Evolutionary conservation across 2,113 vertebrate genomes (phyloP), one percentile per base, ranked within the genome.

Genomic region (Centropus bengalensis): DNA sequence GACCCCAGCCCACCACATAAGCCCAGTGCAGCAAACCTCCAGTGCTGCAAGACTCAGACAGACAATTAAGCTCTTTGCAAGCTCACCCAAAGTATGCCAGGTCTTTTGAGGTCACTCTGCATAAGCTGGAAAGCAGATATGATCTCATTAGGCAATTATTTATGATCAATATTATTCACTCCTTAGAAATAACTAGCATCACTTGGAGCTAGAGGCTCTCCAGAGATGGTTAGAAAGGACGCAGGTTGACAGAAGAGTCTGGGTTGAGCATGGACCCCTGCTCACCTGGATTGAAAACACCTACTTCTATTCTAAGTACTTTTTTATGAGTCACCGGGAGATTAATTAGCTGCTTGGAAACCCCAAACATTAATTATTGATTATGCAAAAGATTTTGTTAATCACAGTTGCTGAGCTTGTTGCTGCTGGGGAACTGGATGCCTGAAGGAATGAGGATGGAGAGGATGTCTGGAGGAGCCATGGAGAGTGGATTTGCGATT

Each of bases 271-370:
- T 63, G 73, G 87, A 79, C 44, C 82, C 85, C 59, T 66, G 75
- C 80, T 95, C 69, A 94, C 90, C 91, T 94, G 91, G 52, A 73
- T 78, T 60, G 47, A 67, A 91, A 95, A 90, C 60, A 75, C n/a
- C 90, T 88, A 68, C 52, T 51, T 70, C 52, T 86, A 83, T 51
- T 77, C 87, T 59, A 88, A 89, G 80, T 73, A 49, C 49, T 59
- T 85, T 63, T 93, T 91, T 54, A 44, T 2, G 0, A 54, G 86
- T 54, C 74, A 42, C 85, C 79, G 58, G 42, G 89, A 94, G 76
- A 96, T 96, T 88, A 96, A 94, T 97, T 95, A 96, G 86, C 91
- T 94, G 86, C 91, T 81, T 95, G 88, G 88, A 96, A 96, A 77
- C 44, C 56, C 76, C 62, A 64, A 85, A 88, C 5, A 22, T 93